Evolutionary conservation across 2,797 vertebrate genomes (phyloP).

Genomic region (Delichon dasypus): DNA sequence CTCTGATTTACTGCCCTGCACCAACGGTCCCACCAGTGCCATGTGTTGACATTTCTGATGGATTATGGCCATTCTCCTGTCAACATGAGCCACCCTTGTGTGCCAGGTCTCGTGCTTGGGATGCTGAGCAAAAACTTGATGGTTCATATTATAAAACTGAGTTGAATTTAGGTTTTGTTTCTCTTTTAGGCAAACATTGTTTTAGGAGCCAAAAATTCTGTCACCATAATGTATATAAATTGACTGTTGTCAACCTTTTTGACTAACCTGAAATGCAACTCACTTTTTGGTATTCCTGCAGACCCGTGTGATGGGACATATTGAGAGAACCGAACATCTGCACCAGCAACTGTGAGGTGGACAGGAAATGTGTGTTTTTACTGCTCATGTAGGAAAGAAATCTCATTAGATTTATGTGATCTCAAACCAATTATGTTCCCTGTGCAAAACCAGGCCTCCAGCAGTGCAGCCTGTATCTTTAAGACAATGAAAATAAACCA

Average conservation of each 20-base stretch:
- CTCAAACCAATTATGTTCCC: background rate
- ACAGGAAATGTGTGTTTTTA: constrained; percentile 38
- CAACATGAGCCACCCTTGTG: fast-evolving
- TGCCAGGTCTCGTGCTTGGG: background rate
- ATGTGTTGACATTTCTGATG: background rate
- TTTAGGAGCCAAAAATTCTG: background rate
- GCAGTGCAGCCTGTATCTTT: background rate
- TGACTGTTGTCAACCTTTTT: background rate
- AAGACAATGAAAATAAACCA: background rate
- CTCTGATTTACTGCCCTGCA: background rate
- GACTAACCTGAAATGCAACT: background rate
- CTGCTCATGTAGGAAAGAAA: background rate
- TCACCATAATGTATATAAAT: background rate
- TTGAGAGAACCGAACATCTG: background rate
- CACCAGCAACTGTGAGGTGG: background rate
- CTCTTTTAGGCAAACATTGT: background rate
- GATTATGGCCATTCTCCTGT: background rate
- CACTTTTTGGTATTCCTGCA: background rate
- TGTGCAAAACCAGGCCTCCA: background rate
- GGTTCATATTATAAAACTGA: background rate
- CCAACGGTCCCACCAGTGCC: background rate
- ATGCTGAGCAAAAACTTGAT: background rate
- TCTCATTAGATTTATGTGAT: constrained; percentile 29
- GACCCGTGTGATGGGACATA: background rate
- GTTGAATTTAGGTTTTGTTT: background rate